Base-by-base conservation (phyloP, 2,797 vertebrate species). In the Peromyscus aztecus region DNA sequence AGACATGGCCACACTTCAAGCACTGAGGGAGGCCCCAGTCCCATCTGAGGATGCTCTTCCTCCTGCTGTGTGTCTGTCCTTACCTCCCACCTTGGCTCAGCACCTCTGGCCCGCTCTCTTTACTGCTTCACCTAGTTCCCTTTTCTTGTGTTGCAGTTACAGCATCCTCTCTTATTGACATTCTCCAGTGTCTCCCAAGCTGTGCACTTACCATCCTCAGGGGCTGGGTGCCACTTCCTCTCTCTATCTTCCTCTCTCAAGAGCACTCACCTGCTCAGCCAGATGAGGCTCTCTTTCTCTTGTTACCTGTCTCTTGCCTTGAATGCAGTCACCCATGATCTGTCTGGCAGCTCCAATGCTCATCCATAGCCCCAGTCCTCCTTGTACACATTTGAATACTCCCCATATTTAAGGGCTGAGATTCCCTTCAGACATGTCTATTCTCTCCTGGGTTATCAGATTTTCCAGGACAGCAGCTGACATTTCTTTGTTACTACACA, bases 1-100 rank as follows among this genome's bases (percentile, higher is more conserved):
- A 97, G 82, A 96, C 94, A 4, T 98, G 99, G 82, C 98, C 81
- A 46, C 94, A 97, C 55, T 97, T 96, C 81, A 97, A 95, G 77
- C 91, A 95, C 71, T 97, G 91, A 97, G 27, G 17, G 57, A 55
- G 29, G 11, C 49, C 63, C 21, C 1, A 16, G 19, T 4, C 61
- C 61, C 43, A 63, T 40, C 57, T 9, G 34, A 34, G 40, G 11
- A 34, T 63, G 31, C 23, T 63, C 10, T 23, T 31, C 19, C 21
- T n/a, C 43, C 43, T 31, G 31, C 4, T 2, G 31, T 34, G 6
- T 21, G 37, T 77, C 77, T 13, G 2, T 19, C 13, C 49, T 85
- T 8, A 40, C n/a, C 27, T 34, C 24, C 12, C 23, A 55, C 4
- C 7, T 23, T 55, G 57, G 24, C 77, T 86, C 46, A 43, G 14